phyloP scores from a whole-genome alignment of 2,888 invertebrate species.

The Eupsilia transversa region DNA sequence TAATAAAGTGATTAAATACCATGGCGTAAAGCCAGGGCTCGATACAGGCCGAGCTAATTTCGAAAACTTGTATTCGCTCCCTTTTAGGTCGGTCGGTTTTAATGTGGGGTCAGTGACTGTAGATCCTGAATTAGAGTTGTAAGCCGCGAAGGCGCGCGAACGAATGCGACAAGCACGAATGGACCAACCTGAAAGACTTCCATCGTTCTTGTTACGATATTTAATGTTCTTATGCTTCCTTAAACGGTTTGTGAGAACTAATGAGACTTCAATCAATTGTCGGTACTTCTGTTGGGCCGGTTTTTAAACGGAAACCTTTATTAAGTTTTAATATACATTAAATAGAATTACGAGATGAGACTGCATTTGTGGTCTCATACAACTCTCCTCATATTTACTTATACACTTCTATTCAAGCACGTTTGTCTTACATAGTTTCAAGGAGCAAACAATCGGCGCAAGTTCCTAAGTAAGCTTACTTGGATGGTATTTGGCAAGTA shows the following conservation, averaged over 20 bases:
- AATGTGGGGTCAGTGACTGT: slow-evolving; percentile 75
- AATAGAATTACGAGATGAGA: neutral
- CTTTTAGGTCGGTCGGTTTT: slow-evolving; percentile 74
- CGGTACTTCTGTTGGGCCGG: neutral
- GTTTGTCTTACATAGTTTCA: slow-evolving; percentile 27
- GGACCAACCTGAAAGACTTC: slow-evolving; percentile 34
- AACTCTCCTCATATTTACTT: neutral
- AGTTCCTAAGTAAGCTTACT: slow-evolving; percentile 17
- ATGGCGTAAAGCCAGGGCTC: slow-evolving; percentile 79
- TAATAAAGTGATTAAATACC: slow-evolving; percentile 87
- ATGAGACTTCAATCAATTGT: slow-evolving; percentile 35
- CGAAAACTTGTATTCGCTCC: slow-evolving; percentile 77
- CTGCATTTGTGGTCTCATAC: neutral
- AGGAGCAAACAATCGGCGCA: slow-evolving; percentile 15
- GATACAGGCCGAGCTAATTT: slow-evolving; percentile 81
- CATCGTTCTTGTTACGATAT: slow-evolving; percentile 38
- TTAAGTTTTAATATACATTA: slow-evolving; percentile 4
- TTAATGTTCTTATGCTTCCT: slow-evolving; percentile 23
- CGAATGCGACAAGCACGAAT: slow-evolving; percentile 49
- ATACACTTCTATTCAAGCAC: slow-evolving; percentile 5
- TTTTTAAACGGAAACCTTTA: slow-evolving; percentile 5
- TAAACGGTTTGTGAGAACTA: slow-evolving; percentile 31
- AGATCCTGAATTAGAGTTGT: slow-evolving; percentile 71
- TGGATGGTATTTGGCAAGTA: neutral
- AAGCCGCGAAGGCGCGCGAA: slow-evolving; percentile 50